These are phyloP conservation scores for Etheostoma cragini DNA, from an alignment of 2,113 vertebrate genomes.

Conservation along the genomic window DNA sequence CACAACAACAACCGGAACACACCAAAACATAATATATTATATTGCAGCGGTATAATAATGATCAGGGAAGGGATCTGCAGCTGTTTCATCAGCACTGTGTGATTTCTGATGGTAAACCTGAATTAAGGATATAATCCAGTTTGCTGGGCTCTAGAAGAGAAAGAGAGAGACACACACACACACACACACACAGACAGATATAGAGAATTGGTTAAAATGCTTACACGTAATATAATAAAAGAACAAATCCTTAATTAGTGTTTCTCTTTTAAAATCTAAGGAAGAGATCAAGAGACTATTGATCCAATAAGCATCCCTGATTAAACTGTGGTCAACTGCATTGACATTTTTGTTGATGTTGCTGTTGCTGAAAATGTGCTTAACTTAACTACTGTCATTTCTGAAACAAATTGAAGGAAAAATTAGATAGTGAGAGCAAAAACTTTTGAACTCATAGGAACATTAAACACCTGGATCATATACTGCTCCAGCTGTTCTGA, in stretches of 20 bases:
- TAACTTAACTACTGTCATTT: too few species aligned
- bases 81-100: slow-evolving; percentile 69
- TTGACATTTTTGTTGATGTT: too few species aligned
- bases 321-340: neutral
- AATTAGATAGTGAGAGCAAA: too few species aligned
- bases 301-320: neutral
- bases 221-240: neutral
- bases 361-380: too few species aligned
- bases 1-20: neutral
- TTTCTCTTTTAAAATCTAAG: neutral
- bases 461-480: neutral
- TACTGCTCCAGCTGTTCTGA: neutral
- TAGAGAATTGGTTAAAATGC: slow-evolving; percentile 22
- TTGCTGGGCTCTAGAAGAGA: slow-evolving; percentile 38
- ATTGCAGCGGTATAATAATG: neutral
- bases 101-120: slow-evolving; percentile 69
- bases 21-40: neutral
- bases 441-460: neutral
- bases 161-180: slow-evolving; percentile 2
- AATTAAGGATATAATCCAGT: fast-evolving
- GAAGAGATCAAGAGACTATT: neutral
- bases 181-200: slow-evolving; percentile 17
- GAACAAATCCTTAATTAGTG: neutral
- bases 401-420: too few species aligned
- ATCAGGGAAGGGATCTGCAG: neutral